Conservation (phyloP, 2,888 invertebrate genomes). For the Carterocephalus palaemon region DNA sequence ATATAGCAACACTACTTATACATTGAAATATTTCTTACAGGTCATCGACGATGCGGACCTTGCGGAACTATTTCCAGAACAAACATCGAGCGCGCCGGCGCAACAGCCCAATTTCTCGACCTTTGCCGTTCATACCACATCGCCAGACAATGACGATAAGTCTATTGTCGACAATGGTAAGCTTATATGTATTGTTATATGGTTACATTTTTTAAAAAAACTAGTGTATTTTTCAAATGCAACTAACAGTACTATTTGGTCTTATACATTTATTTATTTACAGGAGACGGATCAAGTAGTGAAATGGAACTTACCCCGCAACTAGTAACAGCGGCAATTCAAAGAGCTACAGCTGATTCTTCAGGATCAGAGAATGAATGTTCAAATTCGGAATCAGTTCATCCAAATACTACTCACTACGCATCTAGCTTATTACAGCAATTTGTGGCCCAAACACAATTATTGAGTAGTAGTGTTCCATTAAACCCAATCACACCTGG, state of each 20-base stretch:
- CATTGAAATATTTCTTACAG: constrained; percentile 50
- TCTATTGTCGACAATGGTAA: constrained; percentile 73
- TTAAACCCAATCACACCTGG: constrained; percentile 51
- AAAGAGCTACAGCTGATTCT: constrained; percentile 83
- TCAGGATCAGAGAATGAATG: constrained; percentile 86
- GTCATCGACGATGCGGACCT: constrained; percentile 89
- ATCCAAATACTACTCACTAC: constrained; percentile 80
- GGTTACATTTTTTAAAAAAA: background rate
- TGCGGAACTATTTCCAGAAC: constrained; percentile 87
- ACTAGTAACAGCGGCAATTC: constrained; percentile 87
- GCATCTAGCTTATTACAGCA: constrained; percentile 88
- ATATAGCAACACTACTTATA: constrained; percentile 18
- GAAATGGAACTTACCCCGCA: constrained; percentile 87
- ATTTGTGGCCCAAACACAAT: constrained; percentile 88
- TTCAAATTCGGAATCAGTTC: constrained; percentile 73
- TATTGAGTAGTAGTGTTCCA: constrained; percentile 77
- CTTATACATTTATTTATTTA: constrained; percentile 32
- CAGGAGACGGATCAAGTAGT: constrained; percentile 82
- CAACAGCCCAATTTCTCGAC: constrained; percentile 80
- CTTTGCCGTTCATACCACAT: constrained; percentile 64
- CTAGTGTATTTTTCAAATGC: background rate
- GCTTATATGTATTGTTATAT: constrained; percentile 26
- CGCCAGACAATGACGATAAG: constrained; percentile 70
- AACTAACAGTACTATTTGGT: constrained; percentile 5
- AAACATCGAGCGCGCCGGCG: constrained; percentile 77